phyloP scores from a whole-genome alignment of 2,113 vertebrate genomes.

The Nesoenas mayeri region DNA sequence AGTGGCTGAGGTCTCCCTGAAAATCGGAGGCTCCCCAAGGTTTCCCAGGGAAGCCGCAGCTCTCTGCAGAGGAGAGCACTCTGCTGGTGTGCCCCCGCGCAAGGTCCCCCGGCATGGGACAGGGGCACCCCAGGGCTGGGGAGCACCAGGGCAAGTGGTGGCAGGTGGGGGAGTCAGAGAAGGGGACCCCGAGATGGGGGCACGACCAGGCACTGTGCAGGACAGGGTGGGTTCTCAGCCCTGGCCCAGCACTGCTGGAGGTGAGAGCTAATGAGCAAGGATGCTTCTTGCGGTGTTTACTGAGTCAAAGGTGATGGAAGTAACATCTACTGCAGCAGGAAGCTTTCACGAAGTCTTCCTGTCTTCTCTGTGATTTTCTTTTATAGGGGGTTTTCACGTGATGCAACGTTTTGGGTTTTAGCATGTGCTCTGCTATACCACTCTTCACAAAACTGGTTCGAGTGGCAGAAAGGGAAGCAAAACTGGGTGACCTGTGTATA shows the following conservation, averaged over 20 bases:
- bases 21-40: background rate
- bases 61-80: background rate
- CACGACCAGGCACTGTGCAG: rapidly evolving
- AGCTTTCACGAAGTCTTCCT: background rate
- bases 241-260: background rate
- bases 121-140: background rate
- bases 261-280: background rate
- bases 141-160: background rate
- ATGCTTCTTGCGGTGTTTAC: background rate
- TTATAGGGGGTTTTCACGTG: background rate
- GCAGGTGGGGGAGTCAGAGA: background rate
- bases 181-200: rapidly evolving
- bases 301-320: background rate
- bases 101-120: background rate
- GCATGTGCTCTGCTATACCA: background rate
- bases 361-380: background rate
- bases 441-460: background rate
- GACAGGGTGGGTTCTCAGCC: background rate
- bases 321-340: background rate
- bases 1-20: background rate
- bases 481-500: background rate
- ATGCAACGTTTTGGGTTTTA: background rate
- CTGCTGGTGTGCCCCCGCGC: too few relatives aligned
- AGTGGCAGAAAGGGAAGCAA: background rate
- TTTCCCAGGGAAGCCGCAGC: background rate